These are phyloP conservation scores for Acanthoscelides obtectus DNA, from an alignment of 2,888 invertebrate genomes.

Conservation along the genomic window DNA sequence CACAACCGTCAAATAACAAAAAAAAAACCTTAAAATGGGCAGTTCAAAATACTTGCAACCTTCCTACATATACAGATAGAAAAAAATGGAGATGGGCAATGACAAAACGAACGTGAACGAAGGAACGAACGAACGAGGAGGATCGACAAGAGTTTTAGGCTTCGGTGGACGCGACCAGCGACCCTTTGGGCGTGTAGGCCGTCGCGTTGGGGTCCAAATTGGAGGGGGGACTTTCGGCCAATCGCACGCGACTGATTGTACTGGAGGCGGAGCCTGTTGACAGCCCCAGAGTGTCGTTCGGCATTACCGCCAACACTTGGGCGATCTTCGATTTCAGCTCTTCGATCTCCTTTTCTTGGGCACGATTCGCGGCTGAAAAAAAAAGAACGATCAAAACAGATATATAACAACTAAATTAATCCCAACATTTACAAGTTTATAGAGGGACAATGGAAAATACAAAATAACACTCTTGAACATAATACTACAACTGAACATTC, in stretches of 20 bases:
- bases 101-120: neutral
- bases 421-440: too few species aligned
- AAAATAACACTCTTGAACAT: too few species aligned
- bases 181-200: conserved; percentile 82
- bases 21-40: too few species aligned
- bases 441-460: too few species aligned
- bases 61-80: too few species aligned
- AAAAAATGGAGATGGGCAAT: neutral
- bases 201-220: conserved; percentile 85
- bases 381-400: conserved; percentile 3
- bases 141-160: conserved; percentile 39
- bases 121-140: neutral
- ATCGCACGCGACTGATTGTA: conserved; percentile 56
- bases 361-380: conserved; percentile 67
- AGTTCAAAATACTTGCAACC: too few species aligned
- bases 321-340: conserved; percentile 87
- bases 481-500: too few species aligned
- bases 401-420: neutral
- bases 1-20: too few species aligned
- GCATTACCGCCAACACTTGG: conserved; percentile 91
- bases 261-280: conserved; percentile 24
- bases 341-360: conserved; percentile 87
- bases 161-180: conserved; percentile 56
- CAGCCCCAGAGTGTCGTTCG: conserved; percentile 62
- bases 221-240: conserved; percentile 47